Percentiles rank a stretch among this genome's conserved stretches.
Conservation (phyloP, 2,888 invertebrate genomes). For the Cryptocephalus moraei region DNA sequence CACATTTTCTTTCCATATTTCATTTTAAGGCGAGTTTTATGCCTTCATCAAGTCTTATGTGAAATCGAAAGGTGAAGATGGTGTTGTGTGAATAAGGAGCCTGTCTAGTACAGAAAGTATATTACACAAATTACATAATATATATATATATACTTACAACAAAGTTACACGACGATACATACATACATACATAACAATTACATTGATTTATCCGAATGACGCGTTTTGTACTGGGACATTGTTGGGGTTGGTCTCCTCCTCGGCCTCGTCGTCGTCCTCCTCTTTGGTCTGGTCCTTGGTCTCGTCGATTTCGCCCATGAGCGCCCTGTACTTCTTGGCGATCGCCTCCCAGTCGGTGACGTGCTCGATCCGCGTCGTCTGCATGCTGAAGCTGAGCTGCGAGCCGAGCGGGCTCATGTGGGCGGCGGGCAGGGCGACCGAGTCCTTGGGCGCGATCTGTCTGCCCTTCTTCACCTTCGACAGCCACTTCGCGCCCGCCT, state of each 20-base stretch:
- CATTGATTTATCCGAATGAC: slow-evolving; percentile 15
- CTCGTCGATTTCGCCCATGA: slow-evolving; percentile 54
- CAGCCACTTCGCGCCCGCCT: slow-evolving; percentile 82
- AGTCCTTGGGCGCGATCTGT: slow-evolving; percentile 68
- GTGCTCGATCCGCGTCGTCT: slow-evolving; percentile 70
- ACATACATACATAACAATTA: not conserved
- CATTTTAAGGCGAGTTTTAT: too few relatives aligned
- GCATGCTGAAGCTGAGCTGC: slow-evolving; percentile 69
- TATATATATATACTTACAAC: too few relatives aligned
- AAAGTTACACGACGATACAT: too few relatives aligned
- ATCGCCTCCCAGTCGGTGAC: slow-evolving; percentile 88
- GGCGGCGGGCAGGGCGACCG: slow-evolving; percentile 67
- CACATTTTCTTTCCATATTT: too few relatives aligned
- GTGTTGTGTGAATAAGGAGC: too few relatives aligned
- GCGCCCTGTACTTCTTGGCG: slow-evolving; percentile 75
- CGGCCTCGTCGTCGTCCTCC: slow-evolving; percentile 30
- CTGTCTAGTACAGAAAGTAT: too few relatives aligned
- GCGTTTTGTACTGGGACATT: slow-evolving; percentile 18
- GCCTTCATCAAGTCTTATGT: too few relatives aligned
- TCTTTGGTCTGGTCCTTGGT: slow-evolving; percentile 36
- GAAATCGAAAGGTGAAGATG: too few relatives aligned
- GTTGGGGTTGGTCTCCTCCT: slow-evolving; percentile 22
- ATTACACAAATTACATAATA: too few relatives aligned
- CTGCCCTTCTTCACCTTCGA: slow-evolving; percentile 74
- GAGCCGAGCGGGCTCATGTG: slow-evolving; percentile 78